phyloP scores from a whole-genome alignment of 2,113 vertebrate species.

The Hippocampus mohnikei region DNA sequence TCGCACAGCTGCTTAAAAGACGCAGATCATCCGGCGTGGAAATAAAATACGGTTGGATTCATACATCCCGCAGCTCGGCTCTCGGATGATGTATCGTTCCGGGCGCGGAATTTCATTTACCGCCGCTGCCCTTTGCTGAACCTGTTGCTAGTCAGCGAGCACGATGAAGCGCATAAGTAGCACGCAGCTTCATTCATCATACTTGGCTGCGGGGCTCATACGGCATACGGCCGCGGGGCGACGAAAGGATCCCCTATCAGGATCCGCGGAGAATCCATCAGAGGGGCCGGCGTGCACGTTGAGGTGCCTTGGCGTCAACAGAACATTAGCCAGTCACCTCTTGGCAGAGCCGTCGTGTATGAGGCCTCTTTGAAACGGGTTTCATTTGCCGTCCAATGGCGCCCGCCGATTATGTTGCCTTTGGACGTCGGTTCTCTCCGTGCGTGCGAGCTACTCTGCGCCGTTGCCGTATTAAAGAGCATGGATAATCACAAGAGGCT shows the following conservation, averaged over 20 bases:
- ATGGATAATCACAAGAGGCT: conserved; percentile 78
- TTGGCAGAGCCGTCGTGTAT: conserved; percentile 43
- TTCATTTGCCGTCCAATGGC: no score
- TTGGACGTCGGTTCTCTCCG: conserved; percentile 59
- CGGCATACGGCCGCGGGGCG: conserved; percentile 84
- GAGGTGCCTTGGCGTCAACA: conserved; percentile 55
- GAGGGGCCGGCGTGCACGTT: conserved; percentile 41
- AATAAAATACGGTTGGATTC: conserved; percentile 81
- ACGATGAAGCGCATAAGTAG: conserved; percentile 98
- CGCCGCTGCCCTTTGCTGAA: conserved; percentile 97
- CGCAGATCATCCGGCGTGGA: conserved; percentile 72
- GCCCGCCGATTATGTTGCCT: conserved; percentile 41
- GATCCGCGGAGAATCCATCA: conserved; percentile 78
- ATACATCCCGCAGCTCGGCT: conserved; percentile 74
- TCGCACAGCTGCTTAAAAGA: conserved; percentile 75
- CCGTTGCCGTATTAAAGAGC: conserved; percentile 76
- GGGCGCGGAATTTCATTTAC: conserved; percentile 99
- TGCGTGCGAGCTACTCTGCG: conserved; percentile 52
- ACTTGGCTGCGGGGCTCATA: conserved; percentile 93
- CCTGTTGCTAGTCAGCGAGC: conserved; percentile 98
- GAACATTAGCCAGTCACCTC: conserved; percentile 51
- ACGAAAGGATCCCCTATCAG: conserved; percentile 73
- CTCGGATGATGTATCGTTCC: conserved; percentile 99
- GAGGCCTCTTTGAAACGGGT: not conserved
- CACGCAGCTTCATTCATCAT: conserved; percentile 98